Evolutionary conservation across 1,140 invertebrate species (phyloP).

Genomic region (Brachionus angularis): DNA sequence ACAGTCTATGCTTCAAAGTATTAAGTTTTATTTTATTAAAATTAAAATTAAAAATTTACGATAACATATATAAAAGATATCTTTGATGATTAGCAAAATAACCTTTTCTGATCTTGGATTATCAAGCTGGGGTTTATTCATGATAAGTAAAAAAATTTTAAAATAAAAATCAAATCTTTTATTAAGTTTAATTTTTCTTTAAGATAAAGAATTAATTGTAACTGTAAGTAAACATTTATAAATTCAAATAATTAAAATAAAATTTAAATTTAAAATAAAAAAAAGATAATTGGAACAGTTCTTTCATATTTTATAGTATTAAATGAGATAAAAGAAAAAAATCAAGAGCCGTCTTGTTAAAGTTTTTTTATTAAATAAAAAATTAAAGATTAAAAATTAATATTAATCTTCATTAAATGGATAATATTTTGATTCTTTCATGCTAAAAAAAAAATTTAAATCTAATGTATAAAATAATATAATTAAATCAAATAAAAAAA

Average conservation of each 20-base stretch:
- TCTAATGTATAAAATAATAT: too few species aligned
- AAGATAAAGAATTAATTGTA: conserved; percentile 15
- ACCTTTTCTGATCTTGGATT: too few species aligned
- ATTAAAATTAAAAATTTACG: not conserved
- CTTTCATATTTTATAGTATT: conserved; percentile 25
- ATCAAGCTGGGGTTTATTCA: too few species aligned
- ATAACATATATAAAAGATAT: not conserved
- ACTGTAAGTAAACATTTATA: not conserved
- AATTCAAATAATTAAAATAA: not conserved
- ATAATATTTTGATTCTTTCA: too few species aligned
- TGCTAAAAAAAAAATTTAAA: too few species aligned
- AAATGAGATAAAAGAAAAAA: not conserved
- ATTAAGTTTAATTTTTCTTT: not conserved
- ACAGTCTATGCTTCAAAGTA: conserved; percentile 38
- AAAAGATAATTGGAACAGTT: conserved; percentile 8
- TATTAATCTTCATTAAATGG: too few species aligned
- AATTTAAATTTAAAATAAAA: not conserved
- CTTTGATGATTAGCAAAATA: not conserved
- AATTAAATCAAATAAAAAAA: too few species aligned
- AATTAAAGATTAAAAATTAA: too few species aligned
- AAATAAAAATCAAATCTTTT: too few species aligned
- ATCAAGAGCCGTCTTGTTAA: not conserved
- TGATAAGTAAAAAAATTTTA: too few species aligned
- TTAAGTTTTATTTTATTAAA: not conserved
- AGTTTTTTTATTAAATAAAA: not conserved